A percentile compares a stretch with the other conserved stretches of the same genome.
Conservation (phyloP, 2,888 invertebrate species). For the Bombylius discolor region DNA sequence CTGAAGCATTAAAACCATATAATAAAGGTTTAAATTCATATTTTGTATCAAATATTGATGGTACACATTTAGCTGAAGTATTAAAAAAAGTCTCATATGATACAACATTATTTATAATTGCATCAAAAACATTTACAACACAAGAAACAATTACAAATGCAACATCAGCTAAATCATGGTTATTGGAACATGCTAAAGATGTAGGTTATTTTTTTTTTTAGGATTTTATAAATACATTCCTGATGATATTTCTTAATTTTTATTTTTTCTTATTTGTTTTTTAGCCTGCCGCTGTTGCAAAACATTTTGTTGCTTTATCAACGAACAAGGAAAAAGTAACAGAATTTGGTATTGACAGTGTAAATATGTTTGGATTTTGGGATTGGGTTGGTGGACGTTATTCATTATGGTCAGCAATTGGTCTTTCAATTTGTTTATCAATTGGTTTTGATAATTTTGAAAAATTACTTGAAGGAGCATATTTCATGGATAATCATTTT, state of each 20-base stretch:
- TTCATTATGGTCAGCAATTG: slow-evolving; percentile 98
- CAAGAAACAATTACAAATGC: slow-evolving; percentile 99
- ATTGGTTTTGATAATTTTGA: slow-evolving; percentile 94
- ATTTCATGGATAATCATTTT: slow-evolving; percentile 91
- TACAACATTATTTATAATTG: slow-evolving; percentile 93
- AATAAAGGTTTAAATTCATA: slow-evolving; percentile 75
- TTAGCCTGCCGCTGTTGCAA: slow-evolving; percentile 71
- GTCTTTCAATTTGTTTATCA: slow-evolving; percentile 84
- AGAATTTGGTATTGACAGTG: slow-evolving; percentile 91
- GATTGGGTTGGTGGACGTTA: slow-evolving; percentile 99
- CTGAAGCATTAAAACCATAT: slow-evolving; percentile 90
- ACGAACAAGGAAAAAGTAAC: slow-evolving; percentile 91
- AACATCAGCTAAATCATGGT: slow-evolving; percentile 93
- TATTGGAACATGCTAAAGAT: slow-evolving; percentile 71
- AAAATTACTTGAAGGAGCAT: slow-evolving; percentile 79
- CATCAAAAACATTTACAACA: slow-evolving; percentile 98
- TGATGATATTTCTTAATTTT: background rate
- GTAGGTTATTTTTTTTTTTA: slow-evolving; percentile 45
- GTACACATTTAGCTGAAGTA: slow-evolving; percentile 92
- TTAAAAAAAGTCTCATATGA: slow-evolving; percentile 81
- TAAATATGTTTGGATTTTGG: slow-evolving; percentile 99
- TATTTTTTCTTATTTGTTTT: slow-evolving; percentile 8
- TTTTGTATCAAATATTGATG: slow-evolving; percentile 99
- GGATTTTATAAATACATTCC: slow-evolving; percentile 10
- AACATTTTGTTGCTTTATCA: slow-evolving; percentile 96